Base-by-base conservation (phyloP, 2,113 vertebrate genomes). In the Aplodontia rufa region DNA sequence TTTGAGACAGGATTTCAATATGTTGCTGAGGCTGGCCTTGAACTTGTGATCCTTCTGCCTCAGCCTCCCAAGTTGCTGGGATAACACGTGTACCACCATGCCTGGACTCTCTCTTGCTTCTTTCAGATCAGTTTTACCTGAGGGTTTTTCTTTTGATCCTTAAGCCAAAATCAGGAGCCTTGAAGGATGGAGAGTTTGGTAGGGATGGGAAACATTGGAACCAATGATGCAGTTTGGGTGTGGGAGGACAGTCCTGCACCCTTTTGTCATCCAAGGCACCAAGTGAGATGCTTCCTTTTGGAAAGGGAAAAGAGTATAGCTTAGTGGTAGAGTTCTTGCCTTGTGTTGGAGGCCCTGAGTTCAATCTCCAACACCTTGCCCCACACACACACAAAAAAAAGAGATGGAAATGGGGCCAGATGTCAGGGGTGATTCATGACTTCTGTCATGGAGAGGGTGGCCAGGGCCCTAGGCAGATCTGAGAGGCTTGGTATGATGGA, bases 401-500 rank as follows among this genome's bases (percentile, higher is more conserved):
- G 14, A 13, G 51, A 51, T 58, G 81, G 47, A 92, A 83, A 62
- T 0, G 19, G 35, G 47, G 55, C 12, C 32, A 55, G 2, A 13
- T 35, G n/a, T 78, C 42, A 72, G 72, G n/a, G 53, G n/a, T 1
- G 16, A n/a, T 8, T 6, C 60, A 6, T 11, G 7, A 47, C n/a
- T 64, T 42, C 35, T n/a, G 64, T 80, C 69, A 28, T 37, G 51
- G 58, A 19, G 87, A 55, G 47, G 13, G 28, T 74, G 40, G 16
- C 17, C 62, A 3, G 68, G 13, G 24, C 26, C 9, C 24, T 26
- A 1, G 3, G 16, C 24, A 20, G 35, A 42, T 40, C 0, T 1
- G 58, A n/a, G 42, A 37, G 47, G 53, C 35, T 45, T 80, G 53
- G 8, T 53, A 28, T 45, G 16, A 5, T 6, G 42, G 13, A 49